Evolutionary conservation across 1,140 invertebrate species (phyloP), one percentile per base, ranked within the genome.

Genomic region (Lordiphosa clarofinis): DNA sequence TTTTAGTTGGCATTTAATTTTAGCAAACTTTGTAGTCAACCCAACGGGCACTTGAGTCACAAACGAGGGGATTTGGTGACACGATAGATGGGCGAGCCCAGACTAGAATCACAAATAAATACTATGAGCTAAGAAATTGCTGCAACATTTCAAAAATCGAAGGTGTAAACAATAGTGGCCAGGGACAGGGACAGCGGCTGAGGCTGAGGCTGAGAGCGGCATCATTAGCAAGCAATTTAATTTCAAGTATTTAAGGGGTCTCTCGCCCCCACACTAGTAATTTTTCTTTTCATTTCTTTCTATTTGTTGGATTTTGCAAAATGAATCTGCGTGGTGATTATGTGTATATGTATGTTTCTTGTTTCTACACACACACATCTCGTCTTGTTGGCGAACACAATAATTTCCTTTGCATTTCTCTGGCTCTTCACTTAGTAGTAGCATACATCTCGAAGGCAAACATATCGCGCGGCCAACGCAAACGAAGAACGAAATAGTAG

Each of bases 161-260:
- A 84, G 76, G 78, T 82, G 76, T 82, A 82, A 82, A 82, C 76
- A 82, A 82, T 76, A 82, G 84, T 76, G 24, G 76, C 62, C 55
- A 62, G 35, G 61, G 46, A 33, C 54, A 56, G 33, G 10, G 36
- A 9, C 35, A 21, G n/a, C n/a, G n/a, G n/a, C n/a, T n/a, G n/a
- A n/a, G n/a, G n/a, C n/a, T n/a, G 3, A n/a, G 28, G 8, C 12
- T 11, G 49, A 49, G 57, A 49, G 19, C 66, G 65, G 59, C 67
- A 73, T 68, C 56, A 66, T 75, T 75, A 81, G 64, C 72, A 58
- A 28, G 33, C 65, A 46, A 46, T 46, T 46, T 46, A 46, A 46
- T 46, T 46, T 46, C 43, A 46, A 21, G 43, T 46, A 46, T 46
- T 46, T 46, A 46, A 28, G 21, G 12, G 24, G 24, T 7, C 24